Evolutionary conservation across 2,888 invertebrate genomes (phyloP).

Genomic region (Platycheirus albimanus): DNA sequence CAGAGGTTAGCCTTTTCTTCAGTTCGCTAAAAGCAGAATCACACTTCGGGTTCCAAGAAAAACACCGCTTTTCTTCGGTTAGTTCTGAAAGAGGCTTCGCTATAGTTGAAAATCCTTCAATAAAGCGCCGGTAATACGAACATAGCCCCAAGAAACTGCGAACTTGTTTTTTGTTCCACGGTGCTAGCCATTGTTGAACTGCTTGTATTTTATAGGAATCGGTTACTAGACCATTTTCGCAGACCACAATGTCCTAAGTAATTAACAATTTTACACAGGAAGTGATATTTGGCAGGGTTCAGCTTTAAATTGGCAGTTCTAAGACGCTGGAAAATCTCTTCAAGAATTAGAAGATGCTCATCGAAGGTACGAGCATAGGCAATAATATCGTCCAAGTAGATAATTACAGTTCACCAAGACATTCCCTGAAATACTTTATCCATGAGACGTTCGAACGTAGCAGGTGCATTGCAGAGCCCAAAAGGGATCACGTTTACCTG

Average conservation of each 20-base stretch:
- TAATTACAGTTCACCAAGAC: no score
- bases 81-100: slow-evolving; percentile 20
- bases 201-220: slow-evolving; percentile 28
- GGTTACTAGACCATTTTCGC: slow-evolving; percentile 3
- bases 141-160: slow-evolving; percentile 8
- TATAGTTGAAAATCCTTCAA: slow-evolving; percentile 6
- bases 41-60: no score
- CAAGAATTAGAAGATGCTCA: slow-evolving; percentile 57
- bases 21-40: no score
- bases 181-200: slow-evolving; percentile 24
- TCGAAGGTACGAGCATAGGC: slow-evolving; percentile 56
- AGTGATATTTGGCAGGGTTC: slow-evolving; percentile 34
- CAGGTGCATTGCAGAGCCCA: no score
- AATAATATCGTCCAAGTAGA: no score
- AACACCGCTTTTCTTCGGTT: no score
- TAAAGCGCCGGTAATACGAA: slow-evolving; percentile 15
- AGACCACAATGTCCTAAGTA: slow-evolving; percentile 40
- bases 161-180: neutral
- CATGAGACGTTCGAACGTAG: no score
- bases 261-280: slow-evolving; percentile 12
- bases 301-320: slow-evolving; percentile 31
- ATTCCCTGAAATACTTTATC: no score
- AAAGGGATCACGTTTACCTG: no score
- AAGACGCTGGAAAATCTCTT: slow-evolving; percentile 26
- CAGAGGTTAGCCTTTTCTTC: no score